Conservation (phyloP, 2,113 vertebrate genomes). For the Mastomys natalensis region DNA sequence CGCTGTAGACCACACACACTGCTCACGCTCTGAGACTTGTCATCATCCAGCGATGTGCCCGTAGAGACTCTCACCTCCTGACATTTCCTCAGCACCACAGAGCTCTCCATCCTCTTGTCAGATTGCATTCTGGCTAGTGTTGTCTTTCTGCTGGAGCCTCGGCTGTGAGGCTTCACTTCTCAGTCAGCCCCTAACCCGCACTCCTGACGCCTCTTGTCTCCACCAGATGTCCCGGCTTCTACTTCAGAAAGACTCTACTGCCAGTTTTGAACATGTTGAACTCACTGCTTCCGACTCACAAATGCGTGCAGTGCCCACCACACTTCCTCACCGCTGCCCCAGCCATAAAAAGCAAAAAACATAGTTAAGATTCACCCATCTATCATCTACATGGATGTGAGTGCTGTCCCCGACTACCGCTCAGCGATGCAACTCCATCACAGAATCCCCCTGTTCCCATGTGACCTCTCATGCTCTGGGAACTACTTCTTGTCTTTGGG, state of each 20-base stretch:
- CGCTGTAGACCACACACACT: not conserved
- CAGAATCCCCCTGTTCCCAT: not conserved
- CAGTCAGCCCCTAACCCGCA: not conserved
- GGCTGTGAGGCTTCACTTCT: not conserved
- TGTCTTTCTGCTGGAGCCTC: not conserved
- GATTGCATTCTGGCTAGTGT: constrained; percentile 18
- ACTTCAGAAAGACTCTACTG: not conserved
- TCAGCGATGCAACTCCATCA: not conserved
- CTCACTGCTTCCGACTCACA: not conserved
- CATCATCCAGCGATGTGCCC: not conserved
- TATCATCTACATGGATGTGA: not conserved
- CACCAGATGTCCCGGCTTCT: not conserved
- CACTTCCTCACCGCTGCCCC: not conserved
- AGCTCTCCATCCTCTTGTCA: constrained; percentile 15
- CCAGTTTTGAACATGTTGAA: not conserved
- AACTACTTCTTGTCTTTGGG: not conserved
- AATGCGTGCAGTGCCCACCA: not conserved
- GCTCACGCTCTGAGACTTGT: not conserved
- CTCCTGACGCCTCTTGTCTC: not conserved
- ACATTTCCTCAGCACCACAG: not conserved
- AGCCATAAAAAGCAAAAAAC: not conserved
- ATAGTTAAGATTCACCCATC: not conserved
- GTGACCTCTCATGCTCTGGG: not conserved
- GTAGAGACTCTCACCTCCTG: not conserved
- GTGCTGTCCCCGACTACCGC: not conserved